These are phyloP conservation scores for Porites lobata DNA, from an alignment of 92 coral and sea anemone species.

Conservation along the genomic window DNA sequence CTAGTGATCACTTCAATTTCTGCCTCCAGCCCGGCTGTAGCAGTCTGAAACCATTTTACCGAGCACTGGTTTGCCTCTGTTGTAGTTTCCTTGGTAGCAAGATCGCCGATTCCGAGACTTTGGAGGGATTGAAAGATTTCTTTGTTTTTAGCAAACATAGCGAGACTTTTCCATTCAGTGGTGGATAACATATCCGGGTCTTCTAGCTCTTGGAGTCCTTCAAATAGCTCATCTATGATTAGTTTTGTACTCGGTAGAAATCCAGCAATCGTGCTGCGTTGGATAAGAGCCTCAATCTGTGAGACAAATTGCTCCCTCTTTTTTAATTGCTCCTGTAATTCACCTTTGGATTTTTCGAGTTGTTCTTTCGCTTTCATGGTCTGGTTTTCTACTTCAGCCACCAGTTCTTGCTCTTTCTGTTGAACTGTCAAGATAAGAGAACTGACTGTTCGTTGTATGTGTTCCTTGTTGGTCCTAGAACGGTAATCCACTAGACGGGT, in stretches of 20 bases:
- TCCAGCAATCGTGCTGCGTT: constrained; percentile 5
- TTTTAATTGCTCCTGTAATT: neutral
- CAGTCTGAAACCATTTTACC: neutral
- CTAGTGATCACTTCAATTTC: constrained; percentile 16
- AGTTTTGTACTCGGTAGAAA: neutral
- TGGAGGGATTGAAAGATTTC: constrained; percentile 5
- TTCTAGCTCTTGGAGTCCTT: neutral
- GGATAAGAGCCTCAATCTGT: constrained; percentile 1
- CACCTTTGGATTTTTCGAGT: neutral
- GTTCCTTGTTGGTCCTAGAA: neutral
- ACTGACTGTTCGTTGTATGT: constrained; percentile 1
- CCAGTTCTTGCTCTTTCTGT: constrained; percentile 4
- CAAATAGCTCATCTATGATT: constrained; percentile 9
- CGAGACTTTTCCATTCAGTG: neutral
- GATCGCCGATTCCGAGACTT: neutral
- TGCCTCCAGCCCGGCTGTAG: constrained; percentile 22
- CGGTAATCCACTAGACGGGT: neutral
- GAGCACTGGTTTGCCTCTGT: constrained; percentile 16
- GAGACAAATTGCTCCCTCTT: neutral
- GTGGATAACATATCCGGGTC: neutral
- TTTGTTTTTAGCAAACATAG: constrained; percentile 16
- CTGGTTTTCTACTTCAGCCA: constrained; percentile 10
- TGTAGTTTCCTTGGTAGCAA: neutral
- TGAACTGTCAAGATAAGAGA: neutral
- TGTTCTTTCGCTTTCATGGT: constrained; percentile 10